phyloP scores from a whole-genome alignment of 2,113 vertebrate genomes.

The Proterorhinus semilunaris region DNA sequence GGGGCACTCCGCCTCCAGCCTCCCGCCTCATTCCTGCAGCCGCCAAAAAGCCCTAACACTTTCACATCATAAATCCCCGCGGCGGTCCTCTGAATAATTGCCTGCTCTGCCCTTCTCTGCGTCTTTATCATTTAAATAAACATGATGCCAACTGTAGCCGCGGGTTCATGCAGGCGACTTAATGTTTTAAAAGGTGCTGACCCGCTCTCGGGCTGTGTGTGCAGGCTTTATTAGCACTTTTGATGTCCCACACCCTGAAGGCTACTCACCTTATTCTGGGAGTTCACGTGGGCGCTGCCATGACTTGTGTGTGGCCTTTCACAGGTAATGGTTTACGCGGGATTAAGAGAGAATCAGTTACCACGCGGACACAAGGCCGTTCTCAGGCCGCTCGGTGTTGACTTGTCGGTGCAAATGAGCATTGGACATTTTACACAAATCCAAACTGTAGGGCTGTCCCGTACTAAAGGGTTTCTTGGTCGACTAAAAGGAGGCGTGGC shows the following conservation, averaged over 20 bases:
- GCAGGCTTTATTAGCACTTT: conserved; percentile 17
- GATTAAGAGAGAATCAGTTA: too few relatives aligned
- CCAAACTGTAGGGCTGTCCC: too few relatives aligned
- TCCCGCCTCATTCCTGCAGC: conserved; percentile 34
- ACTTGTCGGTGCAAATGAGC: too few relatives aligned
- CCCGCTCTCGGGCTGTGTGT: not conserved
- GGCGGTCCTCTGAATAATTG: conserved; percentile 48
- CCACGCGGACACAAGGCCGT: too few relatives aligned
- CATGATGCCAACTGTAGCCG: not conserved
- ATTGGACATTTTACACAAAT: too few relatives aligned
- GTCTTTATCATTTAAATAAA: conserved; percentile 20
- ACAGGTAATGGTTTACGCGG: too few relatives aligned
- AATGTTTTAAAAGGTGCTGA: conserved; percentile 21
- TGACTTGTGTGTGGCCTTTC: too few relatives aligned
- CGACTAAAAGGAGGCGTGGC: too few relatives aligned
- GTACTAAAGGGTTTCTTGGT: too few relatives aligned
- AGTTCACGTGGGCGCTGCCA: too few relatives aligned
- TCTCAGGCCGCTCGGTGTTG: too few relatives aligned
- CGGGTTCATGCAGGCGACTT: conserved; percentile 17
- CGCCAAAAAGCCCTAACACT: conserved; percentile 28
- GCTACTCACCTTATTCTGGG: not conserved
- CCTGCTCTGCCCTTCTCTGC: conserved; percentile 15
- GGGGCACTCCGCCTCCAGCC: conserved; percentile 57
- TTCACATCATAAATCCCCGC: conserved; percentile 26
- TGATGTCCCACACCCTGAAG: conserved; percentile 10